Evolutionary conservation across 2,113 vertebrate genomes (phyloP).

Genomic region (Leptobrachium ailaonicum): DNA sequence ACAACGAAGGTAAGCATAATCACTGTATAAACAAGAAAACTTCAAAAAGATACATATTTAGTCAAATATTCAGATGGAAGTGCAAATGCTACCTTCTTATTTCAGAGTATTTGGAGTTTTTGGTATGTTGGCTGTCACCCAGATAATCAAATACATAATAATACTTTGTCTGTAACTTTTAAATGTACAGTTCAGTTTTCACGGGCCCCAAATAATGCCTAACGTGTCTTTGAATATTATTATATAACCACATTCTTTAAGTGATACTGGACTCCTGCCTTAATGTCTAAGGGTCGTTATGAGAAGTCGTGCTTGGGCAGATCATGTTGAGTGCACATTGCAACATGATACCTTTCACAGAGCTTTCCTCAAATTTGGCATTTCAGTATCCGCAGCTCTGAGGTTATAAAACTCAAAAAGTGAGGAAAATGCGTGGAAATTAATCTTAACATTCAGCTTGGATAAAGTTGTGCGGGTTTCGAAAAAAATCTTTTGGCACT

Average conservation of each 20-base stretch:
- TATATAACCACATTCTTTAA: not conserved
- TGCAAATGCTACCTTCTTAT: not conserved
- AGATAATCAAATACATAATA: slow-evolving; percentile 14
- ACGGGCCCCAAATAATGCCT: slow-evolving; percentile 2
- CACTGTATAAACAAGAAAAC: not conserved
- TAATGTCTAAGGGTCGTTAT: not conserved
- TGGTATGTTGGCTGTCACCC: not conserved
- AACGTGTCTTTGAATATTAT: slow-evolving; percentile 25
- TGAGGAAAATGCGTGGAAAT: too few relatives aligned
- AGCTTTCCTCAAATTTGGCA: not conserved
- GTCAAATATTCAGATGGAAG: not conserved
- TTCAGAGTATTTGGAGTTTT: not conserved
- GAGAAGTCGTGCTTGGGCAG: slow-evolving; percentile 1
- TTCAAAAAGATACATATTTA: not conserved
- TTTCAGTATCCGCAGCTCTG: too few relatives aligned
- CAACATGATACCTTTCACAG: slow-evolving; percentile 21
- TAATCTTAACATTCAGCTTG: too few relatives aligned
- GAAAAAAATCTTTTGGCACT: too few relatives aligned
- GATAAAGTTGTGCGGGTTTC: too few relatives aligned
- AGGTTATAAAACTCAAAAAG: too few relatives aligned
- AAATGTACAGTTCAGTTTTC: not conserved
- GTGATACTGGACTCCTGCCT: not conserved
- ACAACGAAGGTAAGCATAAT: slow-evolving; percentile 87
- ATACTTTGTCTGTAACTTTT: not conserved
- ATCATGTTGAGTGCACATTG: slow-evolving; percentile 15